These are phyloP conservation scores for Dipus sagitta DNA, from an alignment of 2,797 vertebrate species.

Conservation along the genomic window DNA sequence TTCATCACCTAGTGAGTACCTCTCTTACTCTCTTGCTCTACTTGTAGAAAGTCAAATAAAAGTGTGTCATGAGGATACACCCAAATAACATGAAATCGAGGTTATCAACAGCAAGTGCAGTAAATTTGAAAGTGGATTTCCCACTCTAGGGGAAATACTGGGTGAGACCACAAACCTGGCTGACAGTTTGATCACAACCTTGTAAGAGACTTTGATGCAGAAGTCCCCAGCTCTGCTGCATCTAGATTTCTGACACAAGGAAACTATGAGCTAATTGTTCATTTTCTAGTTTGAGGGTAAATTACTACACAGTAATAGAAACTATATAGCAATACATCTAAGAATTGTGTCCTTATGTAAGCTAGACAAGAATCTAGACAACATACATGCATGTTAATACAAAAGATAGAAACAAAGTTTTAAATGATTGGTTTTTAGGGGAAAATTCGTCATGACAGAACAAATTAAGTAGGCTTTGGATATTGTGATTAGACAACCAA, in stretches of 20 bases:
- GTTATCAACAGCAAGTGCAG: background rate
- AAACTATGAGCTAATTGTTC: background rate
- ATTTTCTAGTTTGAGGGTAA: slow-evolving; percentile 15
- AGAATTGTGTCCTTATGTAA: background rate
- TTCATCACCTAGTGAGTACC: background rate
- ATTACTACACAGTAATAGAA: background rate
- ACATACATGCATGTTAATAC: background rate
- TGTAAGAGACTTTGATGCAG: background rate
- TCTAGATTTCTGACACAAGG: background rate
- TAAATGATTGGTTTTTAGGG: background rate
- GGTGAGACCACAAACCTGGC: background rate
- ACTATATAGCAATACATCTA: background rate
- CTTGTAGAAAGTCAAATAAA: slow-evolving; percentile 27
- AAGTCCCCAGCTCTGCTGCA: background rate
- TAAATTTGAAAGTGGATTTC: background rate
- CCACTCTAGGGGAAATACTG: background rate
- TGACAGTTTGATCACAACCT: slow-evolving; percentile 2
- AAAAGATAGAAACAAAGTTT: background rate
- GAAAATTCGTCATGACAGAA: background rate
- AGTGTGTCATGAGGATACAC: background rate
- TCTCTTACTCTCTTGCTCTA: background rate
- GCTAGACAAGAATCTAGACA: background rate
- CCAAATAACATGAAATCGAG: background rate
- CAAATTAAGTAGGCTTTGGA: background rate
- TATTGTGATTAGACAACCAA: background rate